Base-by-base conservation (phyloP, 1,140 invertebrate species). In the Notospermus geniculatus region DNA sequence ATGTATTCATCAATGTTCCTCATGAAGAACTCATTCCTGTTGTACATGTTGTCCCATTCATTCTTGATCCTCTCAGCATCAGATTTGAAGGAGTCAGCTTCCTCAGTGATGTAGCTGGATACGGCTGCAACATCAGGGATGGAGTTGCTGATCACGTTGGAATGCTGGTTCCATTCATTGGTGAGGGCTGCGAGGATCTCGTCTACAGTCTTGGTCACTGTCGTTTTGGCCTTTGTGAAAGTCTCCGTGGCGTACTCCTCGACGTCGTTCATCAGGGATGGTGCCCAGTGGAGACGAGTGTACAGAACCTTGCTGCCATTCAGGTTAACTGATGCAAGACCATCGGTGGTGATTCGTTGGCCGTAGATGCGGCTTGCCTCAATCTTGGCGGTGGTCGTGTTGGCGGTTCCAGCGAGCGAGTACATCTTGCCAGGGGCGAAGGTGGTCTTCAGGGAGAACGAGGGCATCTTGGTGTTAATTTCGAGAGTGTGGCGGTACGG, bases 281-380 rank as follows among this genome's bases (percentile, higher is more conserved):
- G 90, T 41, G 90, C 84, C 91, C 91, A 94, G 54, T 85, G 81
- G 13, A 93, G 80, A 1, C 86, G 86, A 17, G 91, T 90, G 0
- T 91, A 91, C 4, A 95, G 81, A 0, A 93, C 83, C 39, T 90
- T 84, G 0, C 91, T 93, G 71, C 93, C 90, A 79, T 95, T 93
- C 57, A 94, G 83, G 29, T 87, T 85, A 36, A 92, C 79, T 71
- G 89, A 91, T 23, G 91, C 29, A 0, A 74, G 45, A 5, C 64
- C 70, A 27, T 82, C 80, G 2, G 66, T 62, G 11, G 73, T 69
- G 27, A 60, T 62, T 22, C 64, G 56, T 43, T 66, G 69, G 25
- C 63, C 57, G 7, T 74, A 64, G 19, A 70, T 68, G 32, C 73
- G 64, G 57, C 67, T 67, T 7, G 69, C 27, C 28, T 72, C 70